Base-by-base conservation (phyloP, 2,797 vertebrate genomes). In the Falco biarmicus region DNA sequence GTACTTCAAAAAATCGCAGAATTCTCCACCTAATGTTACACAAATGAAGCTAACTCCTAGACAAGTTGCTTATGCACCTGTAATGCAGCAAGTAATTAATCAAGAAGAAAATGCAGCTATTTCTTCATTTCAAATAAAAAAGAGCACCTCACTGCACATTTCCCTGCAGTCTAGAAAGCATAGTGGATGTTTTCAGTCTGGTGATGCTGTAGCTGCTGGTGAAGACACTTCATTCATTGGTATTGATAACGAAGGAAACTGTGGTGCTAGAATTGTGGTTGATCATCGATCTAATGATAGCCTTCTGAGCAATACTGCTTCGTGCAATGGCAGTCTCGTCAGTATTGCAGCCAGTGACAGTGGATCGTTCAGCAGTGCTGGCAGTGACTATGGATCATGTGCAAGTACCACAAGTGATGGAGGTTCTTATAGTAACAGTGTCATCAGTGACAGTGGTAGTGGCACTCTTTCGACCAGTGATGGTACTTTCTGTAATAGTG, bases 131-230 rank as follows among this genome's bases (percentile, higher is more conserved):
- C 98, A 98, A 87, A 98, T 98, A 60, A 97, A 98, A 97, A 99
- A 98, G 98, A 99, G 98, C 95, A 98, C 98, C 63, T 98, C 97
- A 2, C 87, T 99, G 84, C 99, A 99, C 97, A 99, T 99, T 96
- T 99, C 99, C 5, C 96, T 99, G 74, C 99, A 99, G 94, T 98
- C 99, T 22, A 97, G 98, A 84, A 98, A 97, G 90, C 93, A 93
- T 50, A 91, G 90, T 63, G 98, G 97, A 47, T 98, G 97, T 78
- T 93, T 93, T 76, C 98, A 94, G 50, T 81, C 97, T 70, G 74
- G 82, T 61, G 90, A 47, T 70, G 87, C 85, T 3, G 73, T 84
- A 53, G 89, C 93, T 69, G 32, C 94, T 7, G 43, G 31, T 19
- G 97, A 97, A 47, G 97, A 98, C 22, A 1, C 88, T 87, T 61